Base-by-base conservation (phyloP, 2,113 vertebrate genomes). In the Centrocercus urophasianus region DNA sequence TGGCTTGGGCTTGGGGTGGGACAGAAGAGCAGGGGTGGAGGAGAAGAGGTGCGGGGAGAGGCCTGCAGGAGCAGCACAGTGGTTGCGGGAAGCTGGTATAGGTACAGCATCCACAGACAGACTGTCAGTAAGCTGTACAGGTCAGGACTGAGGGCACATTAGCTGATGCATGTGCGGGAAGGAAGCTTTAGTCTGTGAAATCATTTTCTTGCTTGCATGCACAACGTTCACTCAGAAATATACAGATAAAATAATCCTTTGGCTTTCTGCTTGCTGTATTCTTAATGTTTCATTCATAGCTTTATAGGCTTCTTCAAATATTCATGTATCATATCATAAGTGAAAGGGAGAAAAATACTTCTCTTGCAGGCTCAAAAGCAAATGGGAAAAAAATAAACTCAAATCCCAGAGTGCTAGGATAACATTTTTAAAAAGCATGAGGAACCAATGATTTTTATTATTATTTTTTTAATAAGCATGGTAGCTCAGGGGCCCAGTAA, bases 321-420 rank as follows among this genome's bases (percentile, higher is more conserved):
- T 96, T 98, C 93, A 95, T 96, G 83, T 93, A 86, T 95, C 76
- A 93, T 95, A 96, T 65, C 86, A 47, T 92, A 97, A 95, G 75
- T 96, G 80, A 97, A 97, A 96, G 90, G 61, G 95, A 95, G 94
- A 96, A 94, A 95, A 97, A 95, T 76, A 91, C 54, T 84, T 86
- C 83, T 95, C 96, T 93, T 96, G 64, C 86, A 94, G 95, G 65
- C 84, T 95, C 36, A 76, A 67, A 94, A 92, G 87, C 86, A 95
- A 95, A 90, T 84, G 63, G 86, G 86, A 8, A 66, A 96, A 95
- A 95, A 94, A 81, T 80, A 91, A 95, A 60, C 76, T 86, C 57
- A 94, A 94, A 95, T 93, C 92, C 93, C 91, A 95, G 79, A 81
- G 57, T 67, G 70, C 71, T 50, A 72, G 75, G 87, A 90, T 61